Percentiles rank a stretch among this genome's conserved stretches.
These are phyloP conservation scores for Cyprinodon diabolis DNA, from an alignment of 2,797 vertebrate species.

Conservation along the genomic window DNA sequence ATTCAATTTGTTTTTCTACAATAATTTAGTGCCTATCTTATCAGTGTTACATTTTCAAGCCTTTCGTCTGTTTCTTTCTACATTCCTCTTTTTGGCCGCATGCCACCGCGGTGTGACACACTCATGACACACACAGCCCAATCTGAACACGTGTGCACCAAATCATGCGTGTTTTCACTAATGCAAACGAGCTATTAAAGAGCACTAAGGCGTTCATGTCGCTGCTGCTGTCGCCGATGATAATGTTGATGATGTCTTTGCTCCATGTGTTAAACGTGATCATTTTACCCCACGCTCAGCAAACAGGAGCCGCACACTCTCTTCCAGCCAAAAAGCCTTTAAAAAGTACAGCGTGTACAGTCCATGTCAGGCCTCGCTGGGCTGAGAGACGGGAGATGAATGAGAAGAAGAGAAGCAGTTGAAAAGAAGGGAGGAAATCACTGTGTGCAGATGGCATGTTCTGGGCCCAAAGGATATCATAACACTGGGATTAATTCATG, in stretches of 20 bases:
- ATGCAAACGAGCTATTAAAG: constrained; percentile 44
- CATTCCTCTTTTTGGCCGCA: constrained; percentile 13
- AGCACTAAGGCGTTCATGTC: constrained; percentile 14
- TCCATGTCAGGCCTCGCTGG: constrained; percentile 27
- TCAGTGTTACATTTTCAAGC: constrained; percentile 4
- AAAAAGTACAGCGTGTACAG: constrained; percentile 41
- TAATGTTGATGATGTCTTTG: constrained; percentile 39
- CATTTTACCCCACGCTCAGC: constrained; percentile 36
- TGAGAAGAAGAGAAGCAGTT: constrained; percentile 28
- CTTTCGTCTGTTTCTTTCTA: constrained; percentile 6
- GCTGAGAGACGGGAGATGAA: constrained; percentile 14
- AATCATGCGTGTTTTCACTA: constrained; percentile 38
- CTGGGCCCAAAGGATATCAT: constrained; percentile 57
- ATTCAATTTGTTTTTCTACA: too few relatives aligned
- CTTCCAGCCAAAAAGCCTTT: constrained; percentile 19
- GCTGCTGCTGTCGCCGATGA: constrained; percentile 44
- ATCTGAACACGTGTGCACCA: constrained; percentile 23
- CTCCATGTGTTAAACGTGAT: constrained; percentile 28
- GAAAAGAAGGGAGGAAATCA: constrained; percentile 44
- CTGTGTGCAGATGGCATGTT: constrained; percentile 67
- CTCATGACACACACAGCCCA: constrained; percentile 17
- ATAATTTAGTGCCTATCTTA: not conserved
- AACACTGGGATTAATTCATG: constrained; percentile 66
- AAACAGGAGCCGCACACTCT: constrained; percentile 28
- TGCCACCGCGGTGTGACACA: constrained; percentile 26